Percentiles rank a stretch among this genome's conserved stretches.
Evolutionary conservation across 1,140 invertebrate species (phyloP).

Genomic region (Triops longicaudatus): DNA sequence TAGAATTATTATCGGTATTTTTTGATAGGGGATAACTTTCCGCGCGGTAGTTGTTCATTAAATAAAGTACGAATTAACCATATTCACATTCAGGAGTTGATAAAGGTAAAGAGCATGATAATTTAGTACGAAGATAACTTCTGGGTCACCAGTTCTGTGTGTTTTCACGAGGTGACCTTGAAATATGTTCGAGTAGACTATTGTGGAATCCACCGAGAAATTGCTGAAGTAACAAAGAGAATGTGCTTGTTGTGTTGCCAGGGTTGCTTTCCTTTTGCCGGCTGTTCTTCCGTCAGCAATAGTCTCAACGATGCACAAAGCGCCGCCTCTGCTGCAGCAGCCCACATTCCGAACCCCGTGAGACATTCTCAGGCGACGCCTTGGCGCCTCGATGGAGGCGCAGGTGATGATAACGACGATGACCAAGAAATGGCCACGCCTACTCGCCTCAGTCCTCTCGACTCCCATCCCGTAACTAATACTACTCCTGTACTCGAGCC

Average conservation of each 20-base stretch:
- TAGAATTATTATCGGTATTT: too few relatives aligned
- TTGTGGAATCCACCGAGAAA: conserved; percentile 29
- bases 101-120: conserved; percentile 2
- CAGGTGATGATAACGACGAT: conserved; percentile 5
- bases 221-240: background rate
- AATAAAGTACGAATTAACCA: too few relatives aligned
- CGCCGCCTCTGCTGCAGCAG: conserved; percentile 21
- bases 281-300: conserved; percentile 36
- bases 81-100: too few relatives aligned
- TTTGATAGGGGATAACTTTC: too few relatives aligned
- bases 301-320: conserved; percentile 31
- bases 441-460: conserved; percentile 27
- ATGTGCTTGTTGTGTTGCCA: background rate
- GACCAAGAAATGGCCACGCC: conserved; percentile 22
- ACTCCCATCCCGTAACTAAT: conserved; percentile 31
- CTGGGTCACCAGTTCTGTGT: too few relatives aligned
- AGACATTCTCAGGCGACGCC: conserved; percentile 25
- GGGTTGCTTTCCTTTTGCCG: conserved; percentile 21
- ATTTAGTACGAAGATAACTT: too few relatives aligned
- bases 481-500: conserved; percentile 28
- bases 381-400: conserved; percentile 16
- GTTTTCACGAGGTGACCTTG: too few relatives aligned
- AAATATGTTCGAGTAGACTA: conserved; percentile 23
- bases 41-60: too few relatives aligned
- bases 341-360: background rate